Conservation (phyloP, 2,888 invertebrate genomes). For the Itoplectis maculator region DNA sequence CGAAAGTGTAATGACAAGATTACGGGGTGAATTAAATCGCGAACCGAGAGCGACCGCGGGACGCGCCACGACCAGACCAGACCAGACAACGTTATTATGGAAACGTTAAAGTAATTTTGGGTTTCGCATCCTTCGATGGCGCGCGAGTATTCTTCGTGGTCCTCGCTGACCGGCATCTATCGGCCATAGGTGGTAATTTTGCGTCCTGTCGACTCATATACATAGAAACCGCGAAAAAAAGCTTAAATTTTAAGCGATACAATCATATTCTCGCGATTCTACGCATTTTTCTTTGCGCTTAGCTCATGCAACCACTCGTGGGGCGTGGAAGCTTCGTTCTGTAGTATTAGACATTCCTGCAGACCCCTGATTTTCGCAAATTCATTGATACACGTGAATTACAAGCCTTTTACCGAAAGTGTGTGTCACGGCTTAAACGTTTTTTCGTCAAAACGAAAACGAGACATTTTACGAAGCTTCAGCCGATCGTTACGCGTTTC, state of each 20-base stretch:
- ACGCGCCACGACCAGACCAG: constrained; percentile 27
- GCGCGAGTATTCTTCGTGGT: constrained; percentile 52
- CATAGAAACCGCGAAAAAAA: no score
- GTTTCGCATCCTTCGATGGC: constrained; percentile 66
- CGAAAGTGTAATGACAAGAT: constrained; percentile 77
- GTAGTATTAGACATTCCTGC: constrained; percentile 31
- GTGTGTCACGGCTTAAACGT: background rate
- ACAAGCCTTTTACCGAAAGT: background rate
- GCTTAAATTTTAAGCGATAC: constrained; percentile 30
- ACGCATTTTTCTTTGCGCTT: background rate
- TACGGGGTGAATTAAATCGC: constrained; percentile 74
- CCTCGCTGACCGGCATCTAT: constrained; percentile 17
- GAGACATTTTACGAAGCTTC: background rate
- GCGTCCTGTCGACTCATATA: constrained; percentile 26
- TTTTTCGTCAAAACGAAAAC: background rate
- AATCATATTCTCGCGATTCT: constrained; percentile 12
- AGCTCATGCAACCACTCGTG: constrained; percentile 15
- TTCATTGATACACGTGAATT: constrained; percentile 42
- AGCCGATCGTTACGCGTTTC: background rate
- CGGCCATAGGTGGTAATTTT: constrained; percentile 60
- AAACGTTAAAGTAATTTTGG: constrained; percentile 72
- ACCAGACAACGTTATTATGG: constrained; percentile 73
- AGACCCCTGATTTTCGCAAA: constrained; percentile 32
- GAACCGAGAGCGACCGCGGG: background rate
- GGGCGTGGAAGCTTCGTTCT: background rate